These are phyloP conservation scores for Gastracanthus pulcherrimus DNA, from an alignment of 2,888 invertebrate species.

Conservation along the genomic window DNA sequence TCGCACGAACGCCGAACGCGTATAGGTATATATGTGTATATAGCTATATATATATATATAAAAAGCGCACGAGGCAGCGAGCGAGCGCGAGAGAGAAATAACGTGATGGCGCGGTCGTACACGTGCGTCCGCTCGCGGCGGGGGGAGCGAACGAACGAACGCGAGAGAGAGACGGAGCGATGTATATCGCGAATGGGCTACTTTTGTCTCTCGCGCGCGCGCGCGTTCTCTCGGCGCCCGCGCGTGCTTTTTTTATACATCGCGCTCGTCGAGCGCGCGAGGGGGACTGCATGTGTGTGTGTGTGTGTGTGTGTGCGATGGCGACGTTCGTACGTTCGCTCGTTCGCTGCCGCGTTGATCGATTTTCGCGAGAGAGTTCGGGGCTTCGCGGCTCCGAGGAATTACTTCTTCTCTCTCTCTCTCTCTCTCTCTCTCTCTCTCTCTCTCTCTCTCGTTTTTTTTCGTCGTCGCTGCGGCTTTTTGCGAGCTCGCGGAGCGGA, in stretches of 20 bases:
- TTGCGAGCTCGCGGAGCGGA: neutral
- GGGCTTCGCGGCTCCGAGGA: constrained; percentile 44
- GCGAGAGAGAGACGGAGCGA: constrained; percentile 43
- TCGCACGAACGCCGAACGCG: too few relatives aligned
- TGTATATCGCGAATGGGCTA: constrained; percentile 56
- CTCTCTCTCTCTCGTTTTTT: neutral
- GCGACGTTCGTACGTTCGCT: too few relatives aligned
- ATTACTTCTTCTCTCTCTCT: neutral
- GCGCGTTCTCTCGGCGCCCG: constrained; percentile 13
- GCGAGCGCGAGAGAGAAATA: constrained; percentile 44
- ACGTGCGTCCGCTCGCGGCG: constrained; percentile 44
- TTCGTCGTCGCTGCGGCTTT: neutral
- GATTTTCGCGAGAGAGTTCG: constrained; percentile 53
- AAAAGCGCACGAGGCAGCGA: constrained; percentile 36
- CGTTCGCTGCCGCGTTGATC: constrained; percentile 49
- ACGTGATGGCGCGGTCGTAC: constrained; percentile 39
- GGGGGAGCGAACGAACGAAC: constrained; percentile 24
- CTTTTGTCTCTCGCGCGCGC: constrained; percentile 52
- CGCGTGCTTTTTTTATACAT: constrained; percentile 55
- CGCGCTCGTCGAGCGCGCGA: constrained; percentile 52
- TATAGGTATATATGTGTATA: too few relatives aligned
- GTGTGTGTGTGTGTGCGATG: constrained; percentile 35
- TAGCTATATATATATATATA: constrained; percentile 44
- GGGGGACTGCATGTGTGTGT: neutral
- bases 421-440: neutral